Conservation (phyloP, 2,888 invertebrate genomes). For the Mimas tiliae region DNA sequence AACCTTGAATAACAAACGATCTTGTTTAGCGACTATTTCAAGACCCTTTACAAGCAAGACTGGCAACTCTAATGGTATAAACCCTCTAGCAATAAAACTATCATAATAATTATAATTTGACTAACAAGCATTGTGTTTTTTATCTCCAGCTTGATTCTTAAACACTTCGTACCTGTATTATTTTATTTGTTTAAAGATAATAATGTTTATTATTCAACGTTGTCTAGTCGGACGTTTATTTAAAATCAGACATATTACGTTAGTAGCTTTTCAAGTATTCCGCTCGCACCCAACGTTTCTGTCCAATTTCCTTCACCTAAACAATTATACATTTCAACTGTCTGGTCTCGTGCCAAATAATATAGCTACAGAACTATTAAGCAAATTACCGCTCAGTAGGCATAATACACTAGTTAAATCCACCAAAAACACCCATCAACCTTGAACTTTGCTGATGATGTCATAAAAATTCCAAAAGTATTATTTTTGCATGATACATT, state of each 20-base stretch:
- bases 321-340: conserved; percentile 40
- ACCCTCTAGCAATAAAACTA: too few species aligned
- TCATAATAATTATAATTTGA: too few species aligned
- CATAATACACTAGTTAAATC: conserved; percentile 42
- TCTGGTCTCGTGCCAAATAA: conserved; percentile 50
- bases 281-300: conserved; percentile 28
- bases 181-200: neutral
- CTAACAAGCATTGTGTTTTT: too few species aligned
- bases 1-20: too few species aligned
- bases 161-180: neutral
- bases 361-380: conserved; percentile 40
- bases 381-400: conserved; percentile 40
- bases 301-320: conserved; percentile 42
- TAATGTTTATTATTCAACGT: neutral
- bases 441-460: conserved; percentile 44
- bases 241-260: conserved; percentile 24
- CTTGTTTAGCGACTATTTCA: too few species aligned
- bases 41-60: too few species aligned
- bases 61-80: too few species aligned
- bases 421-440: conserved; percentile 35
- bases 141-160: too few species aligned
- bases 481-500: conserved; percentile 1
- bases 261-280: conserved; percentile 18
- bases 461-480: conserved; percentile 40
- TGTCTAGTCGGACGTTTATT: conserved; percentile 10